Conservation (phyloP, 1,140 invertebrate species). For the Daktulosphaira vitifoliae region DNA sequence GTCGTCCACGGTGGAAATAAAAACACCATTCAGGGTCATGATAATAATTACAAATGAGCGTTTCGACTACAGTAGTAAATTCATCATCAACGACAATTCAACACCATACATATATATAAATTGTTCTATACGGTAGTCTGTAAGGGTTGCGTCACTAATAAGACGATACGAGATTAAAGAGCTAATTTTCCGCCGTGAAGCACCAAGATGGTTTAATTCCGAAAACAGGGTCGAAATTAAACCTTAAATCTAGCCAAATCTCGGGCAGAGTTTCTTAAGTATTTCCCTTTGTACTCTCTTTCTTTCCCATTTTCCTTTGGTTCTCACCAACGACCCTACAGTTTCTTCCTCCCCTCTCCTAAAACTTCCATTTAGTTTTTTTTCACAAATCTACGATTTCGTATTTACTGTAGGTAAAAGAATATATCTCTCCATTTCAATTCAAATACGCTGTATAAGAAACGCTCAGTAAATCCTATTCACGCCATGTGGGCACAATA, state of each 20-base stretch:
- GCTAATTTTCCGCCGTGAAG: conserved; percentile 28
- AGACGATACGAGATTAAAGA: conserved; percentile 19
- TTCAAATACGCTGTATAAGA: neutral
- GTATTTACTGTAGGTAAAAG: neutral
- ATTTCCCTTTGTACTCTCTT: conserved; percentile 22
- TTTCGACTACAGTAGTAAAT: no score
- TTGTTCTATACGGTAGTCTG: no score
- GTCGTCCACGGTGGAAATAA: no score
- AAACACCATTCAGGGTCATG: no score
- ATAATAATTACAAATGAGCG: no score
- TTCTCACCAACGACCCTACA: conserved; percentile 30
- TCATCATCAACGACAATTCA: no score
- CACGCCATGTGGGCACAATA: conserved; percentile 22
- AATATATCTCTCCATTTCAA: no score
- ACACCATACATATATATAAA: no score
- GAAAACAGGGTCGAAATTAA: conserved; percentile 28
- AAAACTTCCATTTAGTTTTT: conserved; percentile 21
- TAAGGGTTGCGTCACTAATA: neutral
- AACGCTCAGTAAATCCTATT: neutral
- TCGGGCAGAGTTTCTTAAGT: conserved; percentile 35
- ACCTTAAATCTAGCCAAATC: conserved; percentile 33
- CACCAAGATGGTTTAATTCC: conserved; percentile 29
- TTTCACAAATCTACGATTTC: conserved; percentile 19
- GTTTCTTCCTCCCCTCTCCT: conserved; percentile 27
- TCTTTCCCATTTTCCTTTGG: conserved; percentile 37